A percentile compares a stretch with the other conserved stretches of the same genome.
These are phyloP conservation scores for Carollia perspicillata DNA, from an alignment of 2,113 vertebrate species.

Conservation along the genomic window DNA sequence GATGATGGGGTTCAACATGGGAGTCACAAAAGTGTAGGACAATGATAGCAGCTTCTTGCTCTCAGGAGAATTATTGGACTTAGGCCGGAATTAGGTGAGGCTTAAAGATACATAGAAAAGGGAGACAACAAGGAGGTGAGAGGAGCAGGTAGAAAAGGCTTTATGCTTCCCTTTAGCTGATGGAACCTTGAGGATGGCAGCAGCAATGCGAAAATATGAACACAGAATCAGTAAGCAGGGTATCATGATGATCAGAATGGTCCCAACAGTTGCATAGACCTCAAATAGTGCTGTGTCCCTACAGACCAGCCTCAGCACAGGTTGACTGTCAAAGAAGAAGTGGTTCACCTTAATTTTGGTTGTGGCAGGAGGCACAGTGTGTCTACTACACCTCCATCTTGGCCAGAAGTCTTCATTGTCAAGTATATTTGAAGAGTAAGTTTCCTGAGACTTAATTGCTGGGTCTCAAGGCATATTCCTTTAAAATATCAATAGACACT, in stretches of 20 bases:
- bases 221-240: constrained; percentile 67
- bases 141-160: constrained; percentile 75
- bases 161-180: constrained; percentile 65
- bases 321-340: constrained; percentile 71
- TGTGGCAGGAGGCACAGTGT: too few relatives aligned
- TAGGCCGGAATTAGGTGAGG: constrained; percentile 67
- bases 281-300: constrained; percentile 67
- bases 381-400: too few relatives aligned
- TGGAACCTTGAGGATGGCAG: constrained; percentile 69
- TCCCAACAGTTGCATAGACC: constrained; percentile 64
- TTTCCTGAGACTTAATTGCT: neutral
- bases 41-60: constrained; percentile 72
- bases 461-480: neutral
- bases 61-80: constrained; percentile 68
- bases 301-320: constrained; percentile 69
- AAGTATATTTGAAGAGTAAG: neutral
- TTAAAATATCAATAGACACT: neutral
- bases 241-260: constrained; percentile 59
- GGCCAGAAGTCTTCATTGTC: too few relatives aligned
- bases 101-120: constrained; percentile 73
- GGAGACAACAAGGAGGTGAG: constrained; percentile 73
- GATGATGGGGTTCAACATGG: constrained; percentile 73
- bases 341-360: constrained; percentile 72
- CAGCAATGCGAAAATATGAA: constrained; percentile 57
- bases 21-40: constrained; percentile 71